Conservation (phyloP, 2,113 vertebrate species). For the Mobula birostris region DNA sequence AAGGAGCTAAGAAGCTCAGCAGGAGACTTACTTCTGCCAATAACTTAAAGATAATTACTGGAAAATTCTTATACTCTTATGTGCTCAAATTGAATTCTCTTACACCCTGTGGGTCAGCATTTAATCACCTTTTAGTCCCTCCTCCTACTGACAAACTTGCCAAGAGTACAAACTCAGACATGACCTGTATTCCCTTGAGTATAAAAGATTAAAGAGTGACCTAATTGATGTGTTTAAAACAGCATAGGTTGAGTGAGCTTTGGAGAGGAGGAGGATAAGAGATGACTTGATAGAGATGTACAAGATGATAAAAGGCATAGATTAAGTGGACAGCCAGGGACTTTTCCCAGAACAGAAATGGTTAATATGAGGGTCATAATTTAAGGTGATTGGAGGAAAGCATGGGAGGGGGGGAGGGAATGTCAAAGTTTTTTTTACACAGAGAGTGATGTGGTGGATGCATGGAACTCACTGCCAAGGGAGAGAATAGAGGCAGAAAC, state of each 20-base stretch:
- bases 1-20: background rate
- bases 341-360: background rate
- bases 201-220: background rate
- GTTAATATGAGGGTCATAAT: too few species aligned
- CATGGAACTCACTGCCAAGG: too few species aligned
- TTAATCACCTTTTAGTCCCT: background rate
- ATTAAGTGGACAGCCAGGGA: too few species aligned
- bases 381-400: too few species aligned
- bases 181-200: background rate
- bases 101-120: background rate
- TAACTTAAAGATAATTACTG: background rate
- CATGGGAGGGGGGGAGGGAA: too few species aligned
- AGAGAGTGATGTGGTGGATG: too few species aligned
- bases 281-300: too few species aligned
- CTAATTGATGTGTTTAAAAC: background rate
- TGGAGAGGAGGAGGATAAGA: background rate
- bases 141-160: background rate
- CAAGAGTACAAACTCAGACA: background rate
- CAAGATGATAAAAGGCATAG: too few species aligned
- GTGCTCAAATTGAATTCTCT: background rate
- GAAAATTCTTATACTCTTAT: background rate
- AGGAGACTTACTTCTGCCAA: background rate
- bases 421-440: too few species aligned
- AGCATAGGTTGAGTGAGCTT: background rate
- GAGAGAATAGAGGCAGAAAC: too few species aligned